Conservation (phyloP, 2,797 vertebrate genomes). For the Clarias laeviceps region DNA sequence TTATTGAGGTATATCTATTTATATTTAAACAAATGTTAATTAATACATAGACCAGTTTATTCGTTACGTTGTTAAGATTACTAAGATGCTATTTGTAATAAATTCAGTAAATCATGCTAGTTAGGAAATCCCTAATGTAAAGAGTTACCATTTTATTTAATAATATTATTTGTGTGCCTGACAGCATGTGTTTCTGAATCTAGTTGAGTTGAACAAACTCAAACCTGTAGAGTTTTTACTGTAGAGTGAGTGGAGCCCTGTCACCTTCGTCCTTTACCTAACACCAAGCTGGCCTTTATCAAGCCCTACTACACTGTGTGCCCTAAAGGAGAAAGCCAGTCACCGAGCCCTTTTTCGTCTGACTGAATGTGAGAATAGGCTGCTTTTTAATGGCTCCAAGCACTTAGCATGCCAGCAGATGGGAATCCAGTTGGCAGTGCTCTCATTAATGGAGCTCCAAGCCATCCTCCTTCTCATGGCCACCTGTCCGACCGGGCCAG, state of each 20-base stretch:
- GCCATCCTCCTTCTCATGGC: slow-evolving; percentile 67
- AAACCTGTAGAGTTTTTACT: slow-evolving; percentile 3
- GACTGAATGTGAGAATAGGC: slow-evolving; percentile 66
- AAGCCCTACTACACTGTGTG: slow-evolving; percentile 40
- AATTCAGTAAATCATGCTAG: neutral
- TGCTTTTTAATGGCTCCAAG: slow-evolving; percentile 74
- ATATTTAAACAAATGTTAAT: neutral
- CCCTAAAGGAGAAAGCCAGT: slow-evolving; percentile 40
- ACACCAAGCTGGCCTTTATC: slow-evolving; percentile 36
- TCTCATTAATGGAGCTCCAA: slow-evolving; percentile 74
- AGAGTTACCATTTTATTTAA: neutral
- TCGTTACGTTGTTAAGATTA: too few species aligned
- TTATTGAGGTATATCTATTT: neutral
- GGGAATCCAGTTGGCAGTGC: slow-evolving; percentile 73
- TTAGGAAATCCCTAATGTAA: neutral
- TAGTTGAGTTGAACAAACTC: neutral
- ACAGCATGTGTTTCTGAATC: neutral
- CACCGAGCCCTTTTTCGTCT: slow-evolving; percentile 58
- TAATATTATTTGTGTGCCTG: neutral
- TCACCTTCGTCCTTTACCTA: slow-evolving; percentile 41
- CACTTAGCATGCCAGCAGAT: slow-evolving; percentile 74
- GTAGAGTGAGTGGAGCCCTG: slow-evolving; percentile 7
- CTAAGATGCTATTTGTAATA: neutral
- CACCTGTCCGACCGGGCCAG: slow-evolving; percentile 78
- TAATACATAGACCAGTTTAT: neutral